Evolutionary conservation across 2,797 vertebrate genomes (phyloP).

Genomic region (Trachops cirrhosus): DNA sequence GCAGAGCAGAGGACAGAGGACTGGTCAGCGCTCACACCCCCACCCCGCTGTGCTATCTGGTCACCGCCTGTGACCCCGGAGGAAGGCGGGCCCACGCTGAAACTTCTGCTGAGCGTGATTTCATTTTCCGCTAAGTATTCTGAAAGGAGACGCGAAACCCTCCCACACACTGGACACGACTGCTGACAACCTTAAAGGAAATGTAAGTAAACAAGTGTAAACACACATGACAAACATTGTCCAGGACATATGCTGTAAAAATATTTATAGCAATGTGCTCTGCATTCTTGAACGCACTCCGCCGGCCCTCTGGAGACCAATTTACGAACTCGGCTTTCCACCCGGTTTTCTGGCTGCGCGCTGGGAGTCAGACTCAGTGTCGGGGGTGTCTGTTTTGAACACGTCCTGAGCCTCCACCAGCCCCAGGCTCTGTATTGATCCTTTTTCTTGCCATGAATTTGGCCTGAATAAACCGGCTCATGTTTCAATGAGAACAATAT

Average conservation of each 20-base stretch:
- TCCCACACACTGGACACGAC: constrained; percentile 69
- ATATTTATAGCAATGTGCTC: constrained; percentile 62
- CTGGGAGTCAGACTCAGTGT: constrained; percentile 36
- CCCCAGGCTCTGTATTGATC: constrained; percentile 56
- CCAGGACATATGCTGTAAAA: constrained; percentile 70
- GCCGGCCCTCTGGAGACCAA: constrained; percentile 69
- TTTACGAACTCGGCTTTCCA: constrained; percentile 55
- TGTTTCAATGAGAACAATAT: constrained; percentile 45
- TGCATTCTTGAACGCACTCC: constrained; percentile 51
- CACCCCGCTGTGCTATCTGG: background rate
- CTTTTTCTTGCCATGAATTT: constrained; percentile 22
- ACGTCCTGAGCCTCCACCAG: constrained; percentile 37
- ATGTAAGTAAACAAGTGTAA: constrained; percentile 69
- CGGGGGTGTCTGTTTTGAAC: constrained; percentile 51
- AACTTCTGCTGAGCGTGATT: background rate
- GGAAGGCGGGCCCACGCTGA: background rate
- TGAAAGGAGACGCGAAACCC: constrained; percentile 49
- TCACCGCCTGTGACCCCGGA: background rate
- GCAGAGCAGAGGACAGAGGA: background rate
- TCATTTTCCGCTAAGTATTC: constrained; percentile 28
- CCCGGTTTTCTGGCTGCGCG: constrained; percentile 27
- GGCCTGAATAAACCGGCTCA: constrained; percentile 20
- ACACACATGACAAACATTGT: constrained; percentile 60
- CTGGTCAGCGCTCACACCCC: no score
- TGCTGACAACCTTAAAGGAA: constrained; percentile 66